These are phyloP conservation scores for Plagodis dolabraria DNA, from an alignment of 2,888 invertebrate genomes.

Conservation along the genomic window DNA sequence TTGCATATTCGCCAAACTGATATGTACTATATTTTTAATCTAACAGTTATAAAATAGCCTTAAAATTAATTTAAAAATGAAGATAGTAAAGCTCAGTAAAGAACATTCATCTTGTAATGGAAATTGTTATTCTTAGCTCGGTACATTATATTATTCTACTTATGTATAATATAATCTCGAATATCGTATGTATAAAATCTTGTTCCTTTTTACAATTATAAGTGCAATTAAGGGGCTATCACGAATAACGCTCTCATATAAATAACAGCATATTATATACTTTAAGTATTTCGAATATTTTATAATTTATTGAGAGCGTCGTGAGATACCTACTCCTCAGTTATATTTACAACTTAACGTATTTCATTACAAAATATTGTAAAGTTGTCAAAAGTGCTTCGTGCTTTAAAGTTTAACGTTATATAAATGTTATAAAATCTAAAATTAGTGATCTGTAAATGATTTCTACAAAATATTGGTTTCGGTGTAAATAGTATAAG, in stretches of 20 bases:
- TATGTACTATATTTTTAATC: background rate
- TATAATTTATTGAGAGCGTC: slow-evolving; percentile 28
- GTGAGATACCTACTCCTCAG: slow-evolving; percentile 30
- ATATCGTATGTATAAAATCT: slow-evolving; percentile 51
- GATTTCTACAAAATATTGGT: slow-evolving; percentile 14
- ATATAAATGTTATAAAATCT: slow-evolving; percentile 22
- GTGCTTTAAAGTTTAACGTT: slow-evolving; percentile 24
- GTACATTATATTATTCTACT: slow-evolving; percentile 34
- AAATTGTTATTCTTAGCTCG: slow-evolving; percentile 22
- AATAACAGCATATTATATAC: slow-evolving; percentile 17
- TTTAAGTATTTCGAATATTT: slow-evolving; percentile 3
- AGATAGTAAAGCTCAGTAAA: slow-evolving; percentile 6
- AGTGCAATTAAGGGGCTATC: slow-evolving; percentile 28
- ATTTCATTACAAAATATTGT: slow-evolving; percentile 26
- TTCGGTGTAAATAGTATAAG: slow-evolving; percentile 14
- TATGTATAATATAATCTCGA: slow-evolving; percentile 43
- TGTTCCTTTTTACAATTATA: slow-evolving; percentile 17
- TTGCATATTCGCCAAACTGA: background rate
- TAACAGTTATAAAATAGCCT: background rate
- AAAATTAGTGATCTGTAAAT: slow-evolving; percentile 14
- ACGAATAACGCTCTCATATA: slow-evolving; percentile 23
- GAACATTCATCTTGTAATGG: slow-evolving; percentile 6
- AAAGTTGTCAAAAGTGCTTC: slow-evolving; percentile 28
- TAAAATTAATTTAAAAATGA: no score
- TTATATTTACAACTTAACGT: slow-evolving; percentile 26